Base-by-base conservation (phyloP, 2,797 vertebrate species). In the Petrocephalus sullivani region DNA sequence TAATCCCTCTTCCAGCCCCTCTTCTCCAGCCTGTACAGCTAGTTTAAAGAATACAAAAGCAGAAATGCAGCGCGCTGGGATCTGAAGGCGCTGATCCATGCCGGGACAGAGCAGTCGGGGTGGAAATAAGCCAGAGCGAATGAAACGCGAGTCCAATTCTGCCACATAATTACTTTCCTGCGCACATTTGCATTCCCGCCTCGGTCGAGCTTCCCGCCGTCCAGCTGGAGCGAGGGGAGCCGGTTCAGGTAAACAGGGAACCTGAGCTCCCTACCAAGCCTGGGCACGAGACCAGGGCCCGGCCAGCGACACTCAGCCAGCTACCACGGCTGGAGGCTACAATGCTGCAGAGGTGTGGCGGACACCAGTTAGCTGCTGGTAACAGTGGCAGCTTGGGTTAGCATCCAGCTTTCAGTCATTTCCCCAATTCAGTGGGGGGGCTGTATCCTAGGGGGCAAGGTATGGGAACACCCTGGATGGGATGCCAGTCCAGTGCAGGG, bases 111-210 rank as follows among this genome's bases (percentile, higher is more conserved):
- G 51, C 51, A 28, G 12, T 85, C 14, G 21, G 14, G 54, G 54
- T 14, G 23, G 23, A 37, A 57, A 57, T 33, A 85, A 58, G 33
- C 28, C 23, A 0, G 82, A 37, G 83, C 12, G 51, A 41, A 85
- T 57, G 54, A 85, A 85, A 85, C 4, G 53, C 12, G 41, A 16
- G 83, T 85, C 51, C 83, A 85, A 57, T 41, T 85, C 54, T 19
- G 53, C 12, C 53, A 33, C 83, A 85, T 57, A 37, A 85, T 85
- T 57, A 85, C 83, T 58, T 85, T 85, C 14, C 83, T 85, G 1
- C 2, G 0, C 51, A 8, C 53, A 57, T 57, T 85, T 33, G 53
- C 83, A 57, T 85, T 85, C 54, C 54, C 8, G 54, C 53, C 83
- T 23, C 21, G 4, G 23, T 3, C 10, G 4, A 54, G 46, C 51